Evolutionary conservation across 2,113 vertebrate genomes (phyloP), one percentile per base, ranked within the genome.

Genomic region (Coreoperca whiteheadi): DNA sequence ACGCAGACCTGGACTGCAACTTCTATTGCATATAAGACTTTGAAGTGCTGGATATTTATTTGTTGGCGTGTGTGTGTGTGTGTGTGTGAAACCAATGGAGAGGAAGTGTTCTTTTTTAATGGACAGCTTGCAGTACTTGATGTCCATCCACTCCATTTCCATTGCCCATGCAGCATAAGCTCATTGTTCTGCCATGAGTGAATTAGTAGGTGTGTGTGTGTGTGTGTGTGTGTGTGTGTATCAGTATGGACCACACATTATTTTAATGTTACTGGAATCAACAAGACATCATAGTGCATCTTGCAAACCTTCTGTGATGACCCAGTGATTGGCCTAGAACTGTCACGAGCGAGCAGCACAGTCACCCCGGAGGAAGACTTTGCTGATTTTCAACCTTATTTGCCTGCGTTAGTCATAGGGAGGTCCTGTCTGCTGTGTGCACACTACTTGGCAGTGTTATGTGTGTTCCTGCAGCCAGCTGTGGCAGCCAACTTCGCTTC

Each of bases 241-340:
- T 39, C 9, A 14, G 34, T 81, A 32, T 50, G 57, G 59, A 46
- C 60, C 12, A 25, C 59, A 32, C 69, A 84, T 88, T 71, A 79
- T 65, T 87, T 77, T 84, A 71, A 25, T 73, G 48, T 64, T 80
- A 50, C 67, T 69, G 56, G 61, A 85, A 83, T 75, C 88, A 78
- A 81, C 70, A 56, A 69, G 63, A 68, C 81, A 78, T 88, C 76
- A 77, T 60, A 72, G 67, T 67, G 53, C 70, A 89, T 90, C 81
- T 79, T 46, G 70, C 16, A 28, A 43, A 63, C 63, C 32, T 48
- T 75, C 21, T 7, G 82, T 87, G 85, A 88, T 46, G 86, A 84
- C 71, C 59, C 86, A 70, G 82, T 74, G 88, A 90, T 79, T 91
- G 92, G 84, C 89, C 90, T 84, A 20, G 81, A 92, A 89, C 82